Evolutionary conservation across 2,797 vertebrate species (phyloP).

Genomic region (Nyctibius grandis): DNA sequence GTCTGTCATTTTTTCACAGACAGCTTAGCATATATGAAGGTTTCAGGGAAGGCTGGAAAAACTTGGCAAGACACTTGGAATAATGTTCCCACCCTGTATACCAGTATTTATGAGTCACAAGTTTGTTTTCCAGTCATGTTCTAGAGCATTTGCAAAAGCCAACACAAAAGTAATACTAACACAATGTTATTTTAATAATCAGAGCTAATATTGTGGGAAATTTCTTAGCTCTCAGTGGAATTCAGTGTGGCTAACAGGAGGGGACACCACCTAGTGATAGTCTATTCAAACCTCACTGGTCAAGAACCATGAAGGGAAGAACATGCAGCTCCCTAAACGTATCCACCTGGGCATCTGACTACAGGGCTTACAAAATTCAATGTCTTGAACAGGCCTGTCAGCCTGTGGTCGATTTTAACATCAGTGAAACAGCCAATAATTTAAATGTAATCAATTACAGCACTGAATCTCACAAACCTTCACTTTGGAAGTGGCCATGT

Average conservation of each 20-base stretch:
- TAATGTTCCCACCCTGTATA: neutral
- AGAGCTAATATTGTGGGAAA: neutral
- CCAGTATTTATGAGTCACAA: neutral
- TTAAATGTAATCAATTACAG: neutral
- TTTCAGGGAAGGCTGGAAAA: neutral
- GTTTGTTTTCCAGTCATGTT: neutral
- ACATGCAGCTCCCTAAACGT: neutral
- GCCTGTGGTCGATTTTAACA: neutral
- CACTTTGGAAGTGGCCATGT: neutral
- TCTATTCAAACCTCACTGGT: neutral
- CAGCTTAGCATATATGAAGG: neutral
- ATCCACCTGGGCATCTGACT: neutral
- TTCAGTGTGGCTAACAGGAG: neutral
- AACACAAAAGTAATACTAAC: neutral
- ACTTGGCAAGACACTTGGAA: neutral
- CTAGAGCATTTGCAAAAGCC: neutral
- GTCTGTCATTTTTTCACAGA: neutral
- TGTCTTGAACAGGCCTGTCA: neutral
- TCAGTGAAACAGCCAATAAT: neutral
- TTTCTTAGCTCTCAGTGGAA: neutral
- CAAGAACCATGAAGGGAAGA: neutral
- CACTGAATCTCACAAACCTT: neutral
- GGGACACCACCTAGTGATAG: fast-evolving
- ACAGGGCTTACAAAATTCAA: neutral
- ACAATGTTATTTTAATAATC: neutral